phyloP scores from a whole-genome alignment of 2,797 vertebrate genomes.

The Botia kubotai region DNA sequence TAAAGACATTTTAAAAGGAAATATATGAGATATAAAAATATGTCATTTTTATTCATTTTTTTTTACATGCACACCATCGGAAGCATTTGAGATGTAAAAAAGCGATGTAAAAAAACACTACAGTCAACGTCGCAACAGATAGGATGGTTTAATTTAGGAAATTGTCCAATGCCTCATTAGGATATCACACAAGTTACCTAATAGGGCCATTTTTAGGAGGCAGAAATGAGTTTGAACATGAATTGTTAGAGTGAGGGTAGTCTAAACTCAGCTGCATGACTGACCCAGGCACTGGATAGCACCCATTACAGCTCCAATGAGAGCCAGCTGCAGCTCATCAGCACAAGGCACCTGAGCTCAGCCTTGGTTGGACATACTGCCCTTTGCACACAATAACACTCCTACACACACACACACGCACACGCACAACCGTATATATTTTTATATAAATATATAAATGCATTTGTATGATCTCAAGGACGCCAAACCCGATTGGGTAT shows the following conservation, averaged over 20 bases:
- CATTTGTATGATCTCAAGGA: constrained; percentile 33
- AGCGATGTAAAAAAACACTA: neutral
- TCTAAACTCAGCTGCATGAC: constrained; percentile 50
- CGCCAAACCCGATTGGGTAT: constrained; percentile 11
- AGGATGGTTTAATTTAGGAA: constrained; percentile 13
- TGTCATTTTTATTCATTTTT: no score
- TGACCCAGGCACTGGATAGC: constrained; percentile 57
- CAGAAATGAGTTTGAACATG: constrained; percentile 31
- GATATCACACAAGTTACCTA: constrained; percentile 2
- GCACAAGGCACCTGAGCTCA: constrained; percentile 58
- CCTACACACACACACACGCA: constrained; percentile 42
- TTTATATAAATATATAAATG: constrained; percentile 15
- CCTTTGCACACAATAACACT: constrained; percentile 41
- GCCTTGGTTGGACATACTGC: constrained; percentile 41
- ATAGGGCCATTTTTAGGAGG: constrained; percentile 17
- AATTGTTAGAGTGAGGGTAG: constrained; percentile 31
- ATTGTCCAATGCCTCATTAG: constrained; percentile 28
- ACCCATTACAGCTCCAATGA: constrained; percentile 52
- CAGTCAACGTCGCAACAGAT: neutral
- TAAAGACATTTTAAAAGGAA: neutral
- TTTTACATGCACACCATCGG: neutral
- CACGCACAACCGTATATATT: constrained; percentile 15
- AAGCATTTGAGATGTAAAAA: neutral
- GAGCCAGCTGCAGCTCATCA: constrained; percentile 63
- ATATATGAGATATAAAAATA: no score